Evolutionary conservation across 2,888 invertebrate genomes (phyloP), one percentile per base, ranked within the genome.

Genomic region (Euproctis similis): DNA sequence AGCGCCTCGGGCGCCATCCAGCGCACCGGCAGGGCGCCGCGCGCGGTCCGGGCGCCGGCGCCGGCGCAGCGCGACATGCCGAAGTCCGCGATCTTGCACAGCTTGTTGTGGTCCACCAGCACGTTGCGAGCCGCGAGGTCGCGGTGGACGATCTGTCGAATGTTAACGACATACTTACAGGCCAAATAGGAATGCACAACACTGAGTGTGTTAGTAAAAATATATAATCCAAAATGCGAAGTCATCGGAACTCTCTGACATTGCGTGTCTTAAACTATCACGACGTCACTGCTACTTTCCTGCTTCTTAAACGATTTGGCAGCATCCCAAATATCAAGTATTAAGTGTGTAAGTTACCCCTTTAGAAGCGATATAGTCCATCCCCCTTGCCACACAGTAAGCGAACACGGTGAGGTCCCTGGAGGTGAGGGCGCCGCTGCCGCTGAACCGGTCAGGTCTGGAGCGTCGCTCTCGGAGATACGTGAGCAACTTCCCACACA

Each of bases 1-100:
- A 94, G 71, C 0, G 93, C 90, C 67, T 94, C 94, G 0, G 94
- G 94, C 2, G 94, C 92, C 94, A 94, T 94, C 94, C 94, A 94
- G 12, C 92, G 82, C 27, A 92, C 90, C 0, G 91, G 91, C 48
- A 91, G 61, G 9, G 90, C 90, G 8, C 87, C 87, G 2, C 87
- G 75, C 1, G 72, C 61, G 58, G 86, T 81, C 40, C 69, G 70
- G 47, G 66, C 81, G 1, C 68, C 60, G 0, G 62, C 68, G 8
- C 77, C 80, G 0, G 75, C 87, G 45, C 88, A 89, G 31, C 94
- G 86, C 7, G 94, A 94, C 89, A 94, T 92, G 33, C 94, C 94
- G 69, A 94, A 95, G 81, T 94, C 94, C 2, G 94, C 93, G 41
- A 95, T 92, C 85, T 95, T 95, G 71, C 94, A 94, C 35, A 92